Evolutionary conservation across 2,888 invertebrate genomes (phyloP).

Genomic region (Caenorhabditis wallacei): DNA sequence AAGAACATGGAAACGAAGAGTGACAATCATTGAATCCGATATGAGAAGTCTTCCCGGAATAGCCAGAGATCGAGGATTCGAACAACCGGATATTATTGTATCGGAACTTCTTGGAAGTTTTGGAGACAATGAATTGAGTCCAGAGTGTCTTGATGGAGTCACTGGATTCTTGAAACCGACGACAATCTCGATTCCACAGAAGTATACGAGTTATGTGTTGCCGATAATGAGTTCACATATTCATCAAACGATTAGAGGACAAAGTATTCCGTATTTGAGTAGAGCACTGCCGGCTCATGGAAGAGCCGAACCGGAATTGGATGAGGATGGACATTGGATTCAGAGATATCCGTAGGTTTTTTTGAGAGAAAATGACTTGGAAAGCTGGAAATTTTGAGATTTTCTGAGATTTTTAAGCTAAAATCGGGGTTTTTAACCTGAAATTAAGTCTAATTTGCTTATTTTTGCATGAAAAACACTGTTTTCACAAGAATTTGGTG

Average conservation of each 20-base stretch:
- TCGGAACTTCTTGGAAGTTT: conserved; percentile 97
- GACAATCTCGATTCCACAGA: conserved; percentile 78
- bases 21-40: conserved; percentile 84
- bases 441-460: too few species aligned
- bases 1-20: conserved; percentile 78
- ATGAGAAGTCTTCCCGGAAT: conserved; percentile 84
- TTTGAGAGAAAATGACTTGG: background rate
- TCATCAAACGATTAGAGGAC: conserved; percentile 68
- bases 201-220: conserved; percentile 83
- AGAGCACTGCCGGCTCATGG: conserved; percentile 67
- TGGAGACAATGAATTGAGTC: conserved; percentile 98
- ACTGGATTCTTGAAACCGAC: conserved; percentile 84
- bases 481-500: too few species aligned
- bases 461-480: too few species aligned
- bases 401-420: too few species aligned
- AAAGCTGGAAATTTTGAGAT: too few species aligned
- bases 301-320: conserved; percentile 54
- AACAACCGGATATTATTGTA: conserved; percentile 88
- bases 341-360: conserved; percentile 64
- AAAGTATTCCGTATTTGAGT: conserved; percentile 47
- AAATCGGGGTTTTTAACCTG: too few species aligned
- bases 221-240: conserved; percentile 95
- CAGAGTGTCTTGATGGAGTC: conserved; percentile 87
- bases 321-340: conserved; percentile 61
- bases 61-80: conserved; percentile 86